Evolutionary conservation across 2,797 vertebrate species (phyloP).

Genomic region (Gallinago stenura): DNA sequence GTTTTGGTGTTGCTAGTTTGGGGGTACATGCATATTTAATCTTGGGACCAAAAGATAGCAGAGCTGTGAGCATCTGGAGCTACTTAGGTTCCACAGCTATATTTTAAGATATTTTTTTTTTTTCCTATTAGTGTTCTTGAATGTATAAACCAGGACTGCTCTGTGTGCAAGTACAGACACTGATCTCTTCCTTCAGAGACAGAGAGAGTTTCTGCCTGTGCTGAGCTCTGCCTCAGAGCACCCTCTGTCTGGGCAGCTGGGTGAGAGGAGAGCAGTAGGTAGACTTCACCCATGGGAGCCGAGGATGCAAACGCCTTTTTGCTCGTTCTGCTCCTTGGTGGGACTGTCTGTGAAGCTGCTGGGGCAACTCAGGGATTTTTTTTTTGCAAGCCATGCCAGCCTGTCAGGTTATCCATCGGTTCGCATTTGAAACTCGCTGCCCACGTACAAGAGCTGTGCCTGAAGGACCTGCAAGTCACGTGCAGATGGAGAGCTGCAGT

Average conservation of each 20-base stretch:
- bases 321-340: not conserved
- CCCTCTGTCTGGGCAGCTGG: not conserved
- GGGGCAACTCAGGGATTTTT: not conserved
- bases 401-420: fast-evolving
- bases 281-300: not conserved
- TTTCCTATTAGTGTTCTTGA: not conserved
- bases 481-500: not conserved
- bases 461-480: not conserved
- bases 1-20: not conserved
- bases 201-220: not conserved
- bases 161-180: not conserved
- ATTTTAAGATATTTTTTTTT: not conserved
- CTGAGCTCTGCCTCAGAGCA: not conserved
- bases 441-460: not conserved
- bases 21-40: not conserved
- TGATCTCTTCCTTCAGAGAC: not conserved
- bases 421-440: not conserved
- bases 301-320: not conserved
- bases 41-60: not conserved
- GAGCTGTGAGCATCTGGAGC: not conserved
- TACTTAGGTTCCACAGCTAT: not conserved
- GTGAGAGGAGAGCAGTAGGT: not conserved
- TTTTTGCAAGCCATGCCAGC: not conserved
- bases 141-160: not conserved
- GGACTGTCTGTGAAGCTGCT: not conserved